Evolutionary conservation across 2,888 invertebrate genomes (phyloP), one percentile per base, ranked within the genome.

Genomic region (Drosophila vallismaia): DNA sequence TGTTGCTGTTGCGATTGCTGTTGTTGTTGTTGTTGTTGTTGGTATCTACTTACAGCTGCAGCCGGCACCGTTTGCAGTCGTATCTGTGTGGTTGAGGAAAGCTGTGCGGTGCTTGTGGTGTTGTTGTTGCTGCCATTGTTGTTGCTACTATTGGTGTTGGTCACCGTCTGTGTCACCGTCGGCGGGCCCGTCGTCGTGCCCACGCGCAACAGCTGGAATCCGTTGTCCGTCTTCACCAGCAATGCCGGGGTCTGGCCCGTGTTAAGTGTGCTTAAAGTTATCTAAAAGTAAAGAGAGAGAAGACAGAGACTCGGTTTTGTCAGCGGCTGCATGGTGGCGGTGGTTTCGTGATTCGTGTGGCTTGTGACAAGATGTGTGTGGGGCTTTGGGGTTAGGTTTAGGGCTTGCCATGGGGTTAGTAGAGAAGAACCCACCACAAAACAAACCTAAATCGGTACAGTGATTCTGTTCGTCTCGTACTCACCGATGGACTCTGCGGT

Each of bases 161-260:
- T 93, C 79, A 92, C 89, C 76, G 91, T 92, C 82, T 92, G 92
- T 82, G 90, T 91, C 64, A 87, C 84, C 76, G 89, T 87, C 73
- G 93, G 92, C 81, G 93, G 92, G 81, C 94, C 93, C 57, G 94
- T 92, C 68, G 94, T 92, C 66, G 96, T 96, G 78, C 96, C 96
- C 88, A 97, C 96, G 92, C 97, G 95, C 90, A 98, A 93, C 92
- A 98, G 93, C 92, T 98, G 98, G 92, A 96, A 97, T 90, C 98
- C 98, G 93, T 97, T 98, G 93, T 98, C 98, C 90, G 98, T 98
- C 94, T 98, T 98, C 92, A 98, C 94, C 91, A 98, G 94, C 92
- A 98, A 94, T 92, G 94, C 94, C 92, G 97, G 96, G 92, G 96
- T 97, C 92, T 97, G 96, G 91, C 96, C 96, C 81, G 96, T 95